Evolutionary conservation across 1,140 invertebrate genomes (phyloP), one percentile per base, ranked within the genome.

Genomic region (Lasaia peninsularis): DNA sequence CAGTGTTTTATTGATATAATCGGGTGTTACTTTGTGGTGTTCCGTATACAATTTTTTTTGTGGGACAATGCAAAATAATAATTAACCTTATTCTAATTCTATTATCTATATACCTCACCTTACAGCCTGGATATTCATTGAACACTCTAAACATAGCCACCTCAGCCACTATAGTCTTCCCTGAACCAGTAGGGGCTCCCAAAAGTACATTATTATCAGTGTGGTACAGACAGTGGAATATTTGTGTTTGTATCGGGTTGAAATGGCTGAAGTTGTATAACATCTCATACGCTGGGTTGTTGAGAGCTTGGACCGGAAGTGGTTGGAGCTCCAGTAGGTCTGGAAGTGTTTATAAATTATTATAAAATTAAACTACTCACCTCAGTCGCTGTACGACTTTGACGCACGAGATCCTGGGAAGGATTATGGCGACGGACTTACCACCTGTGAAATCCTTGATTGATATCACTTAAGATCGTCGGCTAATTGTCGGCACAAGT

Each of bases 241-340:
- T 96, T 90, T 99, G 99, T 4, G 98, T 99, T 88, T 99, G 99
- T 73, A 99, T 98, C 1, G 98, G 97, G 91, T 99, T 99, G 88
- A 99, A 99, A 84, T 99, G 97, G 0, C 93, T 93, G 84, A 99
- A 99, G 14, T 91, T 93, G 89, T 98, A 99, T 1, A 99, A 82
- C 31, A 91, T 90, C 85, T 99, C 94, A 71, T 94, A 96, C 2
- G 90, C 71, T 0, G 91, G 77, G 72, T 98, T 94, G 56, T 96
- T 93, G 12, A 99, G 87, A 0, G 94, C 95, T 52, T 92, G 93
- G 5, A 98, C 91, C 21, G 98, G 96, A 33, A 99, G 82, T 0
- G 98, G 99, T 62, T 97, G 94, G 9, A 99, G 88, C 77, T 97
- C 95, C 35, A 99, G 83, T 4, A 99, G 89, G 85, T 98, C 96